Evolutionary conservation across 2,797 vertebrate genomes (phyloP), one percentile per base, ranked within the genome.

Genomic region (Lepilemur ruficaudatus): DNA sequence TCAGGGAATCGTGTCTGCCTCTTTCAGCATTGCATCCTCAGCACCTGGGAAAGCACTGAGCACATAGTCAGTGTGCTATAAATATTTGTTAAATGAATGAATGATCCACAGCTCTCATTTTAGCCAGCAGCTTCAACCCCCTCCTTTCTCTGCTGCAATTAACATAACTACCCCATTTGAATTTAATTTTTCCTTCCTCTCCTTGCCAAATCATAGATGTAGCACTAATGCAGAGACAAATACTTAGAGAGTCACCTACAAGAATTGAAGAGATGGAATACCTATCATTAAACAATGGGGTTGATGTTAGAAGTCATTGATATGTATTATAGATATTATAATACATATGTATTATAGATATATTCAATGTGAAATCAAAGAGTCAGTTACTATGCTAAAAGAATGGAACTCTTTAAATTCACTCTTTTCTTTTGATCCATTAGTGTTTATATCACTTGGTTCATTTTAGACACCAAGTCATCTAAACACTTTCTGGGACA

Each of bases 331-430:
- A 78, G 73, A 23, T 41, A 57, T 52, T 87, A 43, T 13, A 78
- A n/a, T n/a, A n/a, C n/a, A n/a, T 7, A 63, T 69, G 13, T 48
- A 13, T 76, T 87, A 43, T 13, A 78, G 73, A 23, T 41, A 57
- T 52, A 75, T 22, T 84, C 81, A 65, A 2, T 87, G 4, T 85
- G 78, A 63, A 52, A 52, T 73, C 43, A 50, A 52, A 72, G 30
- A 72, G n/a, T 94, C 35, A 41, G 12, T 95, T 90, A 63, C 22
- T 91, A 8, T 48, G 90, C n/a, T 89, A 50, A 90, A 93, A 83
- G 55, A 85, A 67, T 59, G n/a, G 5, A 43, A 20, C 25, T 88
- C 73, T 84, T 65, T 41, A 72, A 32, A 32, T 23, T 82, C 38
- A 48, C 65, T 89, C 1, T 91, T 95, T 94, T 88, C 35, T 92